Base-by-base conservation (phyloP, 2,797 vertebrate genomes). In the Myripristis murdjan region DNA sequence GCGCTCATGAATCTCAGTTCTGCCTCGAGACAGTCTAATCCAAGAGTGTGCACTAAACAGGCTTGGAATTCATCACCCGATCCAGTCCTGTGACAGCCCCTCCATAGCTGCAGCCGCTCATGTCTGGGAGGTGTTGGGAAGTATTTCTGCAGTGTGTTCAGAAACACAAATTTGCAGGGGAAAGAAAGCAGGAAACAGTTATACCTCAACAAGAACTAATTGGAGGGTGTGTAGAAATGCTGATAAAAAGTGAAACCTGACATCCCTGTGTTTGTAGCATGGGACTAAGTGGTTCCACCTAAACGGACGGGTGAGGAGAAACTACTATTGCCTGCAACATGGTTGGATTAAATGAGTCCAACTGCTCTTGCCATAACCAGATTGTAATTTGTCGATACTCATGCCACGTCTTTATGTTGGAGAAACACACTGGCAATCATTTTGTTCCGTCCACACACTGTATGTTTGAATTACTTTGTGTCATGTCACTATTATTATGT, bases 371-470 rank as follows among this genome's bases (percentile, higher is more conserved):
- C 60, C 60, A 68, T 18, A 26, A 47, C 48, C 70, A 70, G n/a
- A 70, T 62, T 57, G 14, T 47, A 2, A 10, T 53, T 43, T 33
- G 23, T 71, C 33, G 71, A 15, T 15, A 11, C 62, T 70, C n/a
- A 9, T 53, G 53, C 54, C 57, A 14, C 23, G 18, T 44, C 76
- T 64, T 39, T 57, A 18, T 66, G 14, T 66, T 75, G 54, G 48
- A 48, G 35, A 48, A 70, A 49, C 37, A 56, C 0, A 37, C 23
- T 14, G 18, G 53, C 22, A 62, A 24, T 61, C 23, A 10, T 64
- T 76, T 60, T 51, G 28, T 69, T 71, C 72, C 22, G 57, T 69
- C 41, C 15, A 44, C 22, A 49, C 75, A 48, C 23, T 28, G 54
- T 3, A 11, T 66, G 24, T 78, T 46, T 20, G 39, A 24, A 43